Base-by-base conservation (phyloP, 2,888 invertebrate species). In the Eupeodes latifasciatus region DNA sequence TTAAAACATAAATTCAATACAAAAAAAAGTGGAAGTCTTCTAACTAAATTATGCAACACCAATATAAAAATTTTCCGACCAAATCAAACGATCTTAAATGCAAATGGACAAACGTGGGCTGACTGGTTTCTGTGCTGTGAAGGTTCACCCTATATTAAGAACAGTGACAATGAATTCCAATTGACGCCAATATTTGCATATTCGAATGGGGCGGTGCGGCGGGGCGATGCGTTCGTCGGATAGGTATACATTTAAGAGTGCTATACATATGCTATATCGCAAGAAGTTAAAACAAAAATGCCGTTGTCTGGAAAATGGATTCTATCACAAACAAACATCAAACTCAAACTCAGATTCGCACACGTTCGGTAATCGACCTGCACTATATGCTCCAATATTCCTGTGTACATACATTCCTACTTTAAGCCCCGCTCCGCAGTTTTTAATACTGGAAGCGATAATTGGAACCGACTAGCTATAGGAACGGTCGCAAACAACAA, bases 361-460 rank as follows among this genome's bases (percentile, higher is more conserved):
- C 53, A 69, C 53, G 51, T 69, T 19, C 5, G 7, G 14, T 36
- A 19, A 51, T 16, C 1, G 16, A 55, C 36, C 36, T 69, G 51
- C 16, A 53, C 69, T 51, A 1, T 59, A 36, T 19, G 40, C 34
- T 57, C 44, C 44, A 14, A 57, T 57, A 72, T 59, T 44, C 47
- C 44, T 72, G 6, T 72, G 19, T 19, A 40, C 27, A 47, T 9
- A 59, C 36, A 53, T 53, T 51, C 36, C 2, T 66, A 7, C 40
- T 12, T 67, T 27, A 49, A 59, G 59, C 19, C 59, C 19, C 36
- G 44, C 19, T 66, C 9, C 51, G 44, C 14, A 47, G 34, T 71
- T 77, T 78, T 78, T 61, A 78, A 61, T 61, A 12, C 16, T 19
- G n/a, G 19, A 51, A 51, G 36, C 59, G 57, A 40, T 82, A 83